These are phyloP conservation scores for Gobio gobio DNA, from an alignment of 2,113 vertebrate species.

Conservation along the genomic window DNA sequence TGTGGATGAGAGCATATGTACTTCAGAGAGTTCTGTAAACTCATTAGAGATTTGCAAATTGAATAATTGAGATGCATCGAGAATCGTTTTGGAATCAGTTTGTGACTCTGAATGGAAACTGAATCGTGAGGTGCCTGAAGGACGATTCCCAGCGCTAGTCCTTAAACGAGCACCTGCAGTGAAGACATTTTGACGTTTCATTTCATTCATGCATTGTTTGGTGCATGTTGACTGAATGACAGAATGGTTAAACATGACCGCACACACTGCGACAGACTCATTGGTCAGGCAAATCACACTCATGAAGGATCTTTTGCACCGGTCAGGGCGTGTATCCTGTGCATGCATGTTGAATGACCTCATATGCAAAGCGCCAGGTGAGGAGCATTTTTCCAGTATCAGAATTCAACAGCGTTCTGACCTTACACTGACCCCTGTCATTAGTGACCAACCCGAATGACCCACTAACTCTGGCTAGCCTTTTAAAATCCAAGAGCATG, in stretches of 20 bases:
- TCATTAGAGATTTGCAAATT: background rate
- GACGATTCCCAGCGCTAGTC: background rate
- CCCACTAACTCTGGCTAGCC: background rate
- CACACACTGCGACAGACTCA: background rate
- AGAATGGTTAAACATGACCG: background rate
- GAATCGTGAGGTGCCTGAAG: background rate
- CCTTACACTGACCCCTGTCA: background rate
- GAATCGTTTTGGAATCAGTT: conserved; percentile 8
- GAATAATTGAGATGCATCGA: background rate
- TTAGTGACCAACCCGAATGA: background rate
- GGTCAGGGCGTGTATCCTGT: background rate
- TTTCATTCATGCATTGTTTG: conserved; percentile 15
- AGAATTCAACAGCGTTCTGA: background rate
- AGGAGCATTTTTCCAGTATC: background rate
- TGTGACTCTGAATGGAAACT: background rate
- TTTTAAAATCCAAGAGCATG: background rate
- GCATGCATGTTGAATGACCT: conserved; percentile 32
- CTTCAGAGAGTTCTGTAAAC: too few species aligned
- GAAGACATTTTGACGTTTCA: background rate
- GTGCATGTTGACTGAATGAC: conserved; percentile 47
- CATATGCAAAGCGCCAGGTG: background rate
- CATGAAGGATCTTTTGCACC: background rate
- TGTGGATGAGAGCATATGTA: background rate
- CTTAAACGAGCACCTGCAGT: background rate
- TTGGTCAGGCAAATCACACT: background rate